Conservation (phyloP, 2,888 invertebrate species). For the Molorchus minor region DNA sequence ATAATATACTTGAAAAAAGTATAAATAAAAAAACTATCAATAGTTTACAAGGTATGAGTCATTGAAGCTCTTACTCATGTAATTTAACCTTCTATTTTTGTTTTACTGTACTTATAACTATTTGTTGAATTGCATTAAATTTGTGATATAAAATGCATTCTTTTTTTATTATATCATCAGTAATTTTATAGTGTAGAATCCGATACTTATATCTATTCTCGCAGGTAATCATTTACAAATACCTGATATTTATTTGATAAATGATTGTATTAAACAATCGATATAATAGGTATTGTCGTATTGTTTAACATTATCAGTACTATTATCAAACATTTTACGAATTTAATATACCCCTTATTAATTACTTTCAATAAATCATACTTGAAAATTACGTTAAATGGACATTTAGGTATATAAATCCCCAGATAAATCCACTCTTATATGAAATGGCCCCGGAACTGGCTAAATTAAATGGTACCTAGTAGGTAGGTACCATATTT, state of each 20-base stretch:
- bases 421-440: background rate
- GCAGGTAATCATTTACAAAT: constrained; percentile 1
- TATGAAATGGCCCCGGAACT: background rate
- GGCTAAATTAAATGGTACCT: too few species aligned
- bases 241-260: background rate
- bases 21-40: constrained; percentile 26
- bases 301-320: constrained; percentile 7
- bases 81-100: constrained; percentile 16
- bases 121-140: constrained; percentile 9
- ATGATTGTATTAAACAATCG: constrained; percentile 7
- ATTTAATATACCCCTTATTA: background rate
- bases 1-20: background rate
- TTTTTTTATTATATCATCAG: background rate
- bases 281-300: constrained; percentile 9
- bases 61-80: constrained; percentile 22
- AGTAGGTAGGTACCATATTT: too few species aligned
- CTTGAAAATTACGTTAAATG: background rate
- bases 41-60: constrained; percentile 25
- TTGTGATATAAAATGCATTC: background rate
- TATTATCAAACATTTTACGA: constrained; percentile 1
- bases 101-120: background rate
- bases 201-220: background rate
- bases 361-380: background rate
- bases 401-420: background rate
- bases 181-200: background rate